Conservation (phyloP, 2,797 vertebrate genomes). For the Sebastes nivosus region DNA sequence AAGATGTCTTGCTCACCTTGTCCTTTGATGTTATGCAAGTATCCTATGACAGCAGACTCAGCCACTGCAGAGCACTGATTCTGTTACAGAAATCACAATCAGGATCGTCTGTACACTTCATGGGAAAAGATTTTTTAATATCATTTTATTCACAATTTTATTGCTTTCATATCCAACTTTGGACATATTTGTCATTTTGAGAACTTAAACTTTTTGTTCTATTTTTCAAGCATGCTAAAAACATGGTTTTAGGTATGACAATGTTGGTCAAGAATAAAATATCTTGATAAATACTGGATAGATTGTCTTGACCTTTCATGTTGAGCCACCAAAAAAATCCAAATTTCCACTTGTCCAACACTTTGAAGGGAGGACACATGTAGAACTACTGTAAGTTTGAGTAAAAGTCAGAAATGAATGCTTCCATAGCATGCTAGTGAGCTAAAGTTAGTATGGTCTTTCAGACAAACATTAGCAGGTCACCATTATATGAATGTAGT, state of each 20-base stretch:
- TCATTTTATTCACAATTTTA: not conserved
- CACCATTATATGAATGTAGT: not conserved
- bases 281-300: not conserved
- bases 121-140: not conserved
- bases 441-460: not conserved
- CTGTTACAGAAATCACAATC: slow-evolving; percentile 69
- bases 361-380: not conserved
- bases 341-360: not conserved
- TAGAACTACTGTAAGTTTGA: not conserved
- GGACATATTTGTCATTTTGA: not conserved
- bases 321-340: not conserved
- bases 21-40: slow-evolving; percentile 92
- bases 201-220: not conserved
- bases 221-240: not conserved
- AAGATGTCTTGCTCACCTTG: slow-evolving; percentile 82
- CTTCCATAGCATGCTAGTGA: not conserved
- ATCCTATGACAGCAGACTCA: slow-evolving; percentile 92
- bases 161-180: not conserved
- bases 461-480: not conserved
- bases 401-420: not conserved
- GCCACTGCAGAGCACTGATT: slow-evolving; percentile 90
- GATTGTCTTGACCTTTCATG: not conserved
- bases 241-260: not conserved
- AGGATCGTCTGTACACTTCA: not conserved
- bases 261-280: not conserved